Percentiles rank a stretch among this genome's conserved stretches.
phyloP scores from a whole-genome alignment of 2,888 invertebrate species.

The Bombylius discolor region DNA sequence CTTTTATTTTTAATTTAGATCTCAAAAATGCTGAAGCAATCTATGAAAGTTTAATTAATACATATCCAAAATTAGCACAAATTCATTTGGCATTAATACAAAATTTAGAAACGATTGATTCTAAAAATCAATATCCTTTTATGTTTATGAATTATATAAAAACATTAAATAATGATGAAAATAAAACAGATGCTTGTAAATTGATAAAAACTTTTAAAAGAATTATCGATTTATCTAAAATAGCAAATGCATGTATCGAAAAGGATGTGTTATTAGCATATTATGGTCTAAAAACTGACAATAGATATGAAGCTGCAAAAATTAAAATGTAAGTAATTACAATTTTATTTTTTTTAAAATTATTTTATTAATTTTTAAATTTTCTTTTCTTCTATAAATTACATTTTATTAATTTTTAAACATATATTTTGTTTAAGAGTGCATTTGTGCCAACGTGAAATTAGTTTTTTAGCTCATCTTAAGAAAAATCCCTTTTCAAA shows the following conservation, averaged over 20 bases:
- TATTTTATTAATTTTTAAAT: not conserved
- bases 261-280: slow-evolving; percentile 65
- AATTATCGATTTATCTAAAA: slow-evolving; percentile 49
- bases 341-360: too few species aligned
- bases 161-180: slow-evolving; percentile 15
- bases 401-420: too few species aligned
- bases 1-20: slow-evolving; percentile 35
- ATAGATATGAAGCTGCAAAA: slow-evolving; percentile 66
- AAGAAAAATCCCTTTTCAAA: too few species aligned
- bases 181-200: slow-evolving; percentile 28
- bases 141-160: slow-evolving; percentile 24
- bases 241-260: slow-evolving; percentile 59
- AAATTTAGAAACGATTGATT: slow-evolving; percentile 46
- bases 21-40: slow-evolving; percentile 53
- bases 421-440: too few species aligned
- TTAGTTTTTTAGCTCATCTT: too few species aligned
- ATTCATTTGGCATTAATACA: slow-evolving; percentile 69
- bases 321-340: slow-evolving; percentile 54
- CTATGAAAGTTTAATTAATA: slow-evolving; percentile 58
- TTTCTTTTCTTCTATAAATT: not conserved
- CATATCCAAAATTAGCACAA: slow-evolving; percentile 62
- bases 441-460: too few species aligned
- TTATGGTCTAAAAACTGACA: slow-evolving; percentile 74
- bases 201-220: slow-evolving; percentile 38
- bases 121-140: slow-evolving; percentile 39